These are phyloP conservation scores for human (Homo sapiens) DNA, from an alignment of 2,113 vertebrate species.

Conservation along the genomic window DNA sequence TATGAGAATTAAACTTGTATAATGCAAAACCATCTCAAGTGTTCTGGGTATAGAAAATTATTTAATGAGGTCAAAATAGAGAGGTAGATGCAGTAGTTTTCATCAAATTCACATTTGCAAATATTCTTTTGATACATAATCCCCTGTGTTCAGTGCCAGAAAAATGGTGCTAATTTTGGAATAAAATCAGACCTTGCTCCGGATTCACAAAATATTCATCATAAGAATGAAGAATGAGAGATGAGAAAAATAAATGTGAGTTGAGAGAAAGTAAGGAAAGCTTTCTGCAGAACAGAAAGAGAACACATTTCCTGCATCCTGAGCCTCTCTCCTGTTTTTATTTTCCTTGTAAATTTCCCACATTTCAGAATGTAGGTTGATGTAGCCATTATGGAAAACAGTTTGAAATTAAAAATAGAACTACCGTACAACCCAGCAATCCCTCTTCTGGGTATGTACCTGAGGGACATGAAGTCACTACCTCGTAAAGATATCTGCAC, in stretches of 20 bases:
- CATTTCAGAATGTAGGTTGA: neutral
- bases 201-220: neutral
- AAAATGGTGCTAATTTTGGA: slow-evolving; percentile 18
- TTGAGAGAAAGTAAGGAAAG: neutral
- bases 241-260: neutral
- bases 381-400: neutral
- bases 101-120: neutral
- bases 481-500: neutral
- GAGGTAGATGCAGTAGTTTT: neutral
- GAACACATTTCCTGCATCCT: neutral
- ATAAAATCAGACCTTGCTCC: neutral
- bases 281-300: neutral
- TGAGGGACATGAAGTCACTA: neutral
- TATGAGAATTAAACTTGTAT: neutral
- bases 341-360: neutral
- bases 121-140: neutral
- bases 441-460: neutral
- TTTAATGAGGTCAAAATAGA: neutral
- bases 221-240: neutral
- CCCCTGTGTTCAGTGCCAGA: neutral
- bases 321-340: neutral
- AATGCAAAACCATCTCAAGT: neutral
- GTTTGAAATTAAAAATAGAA: neutral
- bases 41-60: neutral
- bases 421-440: neutral